Base-by-base conservation (phyloP, 2,888 invertebrate genomes). In the Plebejus anna region DNA sequence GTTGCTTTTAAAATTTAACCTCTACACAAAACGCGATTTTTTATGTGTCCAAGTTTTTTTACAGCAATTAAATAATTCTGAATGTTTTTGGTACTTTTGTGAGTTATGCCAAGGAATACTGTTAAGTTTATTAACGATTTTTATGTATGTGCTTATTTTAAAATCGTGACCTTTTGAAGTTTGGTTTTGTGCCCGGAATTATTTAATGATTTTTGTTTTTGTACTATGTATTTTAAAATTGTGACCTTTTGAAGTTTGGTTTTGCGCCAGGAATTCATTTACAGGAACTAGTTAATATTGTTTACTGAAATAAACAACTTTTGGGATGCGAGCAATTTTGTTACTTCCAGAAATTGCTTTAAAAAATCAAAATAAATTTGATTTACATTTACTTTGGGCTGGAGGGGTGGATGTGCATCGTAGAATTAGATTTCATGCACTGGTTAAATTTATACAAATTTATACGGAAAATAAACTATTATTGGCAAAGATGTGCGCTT, bases 1-100 rank as follows among this genome's bases (percentile, higher is more conserved):
- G 51, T 73, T 73, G 73, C 73, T 73, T 73, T 73, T 73, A 16
- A 73, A 73, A 32, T 73, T 73, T 73, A 13, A 73, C 73, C 73
- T 73, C 73, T 73, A 73, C 28, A 55, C 73, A 73, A 73, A 66
- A 66, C 16, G 32, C 11, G 13, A 66, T 13, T 11, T 66, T 36
- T 32, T 32, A 66, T 11, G 13, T 66, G 16, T 13, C 5, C 36
- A 36, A 66, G 16, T 36, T 66, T 66, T 66, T 66, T 66, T 4
- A 32, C 1, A 61, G 11, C 1, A 13, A 66, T 13, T 1, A 36
- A 13, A 32, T 66, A 32, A 36, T 22, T 61, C 22, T 2, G n/a
- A 28, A 28, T 28, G 59, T 59, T n/a, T 22, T 59, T n/a, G 7
- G 22, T 6, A 4, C 4, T 16, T 55, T 16, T 7, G 22, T 47